A percentile compares a stretch with the other conserved stretches of the same genome.
phyloP scores from a whole-genome alignment of 2,797 vertebrate genomes.

The Brotula barbata region DNA sequence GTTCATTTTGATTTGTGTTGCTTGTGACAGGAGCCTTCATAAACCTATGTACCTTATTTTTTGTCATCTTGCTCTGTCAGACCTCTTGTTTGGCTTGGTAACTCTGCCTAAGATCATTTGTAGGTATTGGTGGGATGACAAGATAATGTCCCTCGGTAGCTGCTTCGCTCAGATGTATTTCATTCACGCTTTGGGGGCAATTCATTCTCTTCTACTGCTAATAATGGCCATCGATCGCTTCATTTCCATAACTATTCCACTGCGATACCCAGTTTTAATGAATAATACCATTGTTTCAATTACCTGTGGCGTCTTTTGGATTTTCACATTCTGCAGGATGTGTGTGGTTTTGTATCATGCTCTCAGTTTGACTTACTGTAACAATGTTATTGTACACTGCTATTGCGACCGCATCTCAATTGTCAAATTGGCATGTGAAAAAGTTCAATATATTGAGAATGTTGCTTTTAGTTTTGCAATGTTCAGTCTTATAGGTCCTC shows the following conservation, averaged over 20 bases:
- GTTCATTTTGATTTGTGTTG: slow-evolving; percentile 70
- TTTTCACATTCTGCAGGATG: slow-evolving; percentile 52
- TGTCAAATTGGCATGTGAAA: slow-evolving; percentile 66
- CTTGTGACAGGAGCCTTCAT: slow-evolving; percentile 71
- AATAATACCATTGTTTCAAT: slow-evolving; percentile 54
- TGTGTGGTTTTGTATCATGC: slow-evolving; percentile 44
- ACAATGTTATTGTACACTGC: slow-evolving; percentile 73
- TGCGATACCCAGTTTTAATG: slow-evolving; percentile 66
- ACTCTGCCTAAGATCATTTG: slow-evolving; percentile 76
- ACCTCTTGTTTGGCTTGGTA: slow-evolving; percentile 71
- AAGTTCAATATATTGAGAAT: slow-evolving; percentile 47
- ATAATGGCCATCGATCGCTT: slow-evolving; percentile 69
- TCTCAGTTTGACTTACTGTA: slow-evolving; percentile 67
- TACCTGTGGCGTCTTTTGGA: slow-evolving; percentile 53
- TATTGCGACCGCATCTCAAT: slow-evolving; percentile 76
- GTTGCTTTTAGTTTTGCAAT: slow-evolving; percentile 71
- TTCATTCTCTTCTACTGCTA: slow-evolving; percentile 55
- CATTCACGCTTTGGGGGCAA: slow-evolving; percentile 62
- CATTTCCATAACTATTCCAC: slow-evolving; percentile 65
- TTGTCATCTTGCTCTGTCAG: slow-evolving; percentile 74
- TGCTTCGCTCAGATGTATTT: slow-evolving; percentile 67
- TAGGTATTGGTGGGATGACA: slow-evolving; percentile 70
- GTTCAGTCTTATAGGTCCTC: slow-evolving; percentile 60
- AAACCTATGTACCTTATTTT: slow-evolving; percentile 76
- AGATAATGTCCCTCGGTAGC: slow-evolving; percentile 55